Evolutionary conservation across 2,797 vertebrate species (phyloP).

Genomic region (Macropus fuliginosus): DNA sequence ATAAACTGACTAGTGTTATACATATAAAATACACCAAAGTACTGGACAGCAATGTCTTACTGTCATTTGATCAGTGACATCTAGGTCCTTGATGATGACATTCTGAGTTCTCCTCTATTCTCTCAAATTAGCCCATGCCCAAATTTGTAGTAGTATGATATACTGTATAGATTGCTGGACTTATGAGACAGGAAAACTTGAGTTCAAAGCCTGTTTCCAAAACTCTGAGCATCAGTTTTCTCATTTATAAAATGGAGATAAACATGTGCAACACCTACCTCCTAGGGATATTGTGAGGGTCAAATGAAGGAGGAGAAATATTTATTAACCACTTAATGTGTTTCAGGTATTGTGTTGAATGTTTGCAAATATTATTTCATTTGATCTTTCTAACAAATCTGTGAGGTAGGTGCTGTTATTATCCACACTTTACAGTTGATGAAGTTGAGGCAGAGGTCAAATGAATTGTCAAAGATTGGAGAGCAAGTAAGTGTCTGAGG

Average conservation of each 20-base stretch:
- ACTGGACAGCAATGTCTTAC: no score
- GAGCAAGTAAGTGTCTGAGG: background rate
- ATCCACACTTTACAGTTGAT: background rate
- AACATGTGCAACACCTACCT: background rate
- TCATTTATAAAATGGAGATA: background rate
- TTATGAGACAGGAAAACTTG: background rate
- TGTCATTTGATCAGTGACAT: background rate
- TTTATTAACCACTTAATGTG: background rate
- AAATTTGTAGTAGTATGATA: background rate
- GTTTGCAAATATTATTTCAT: background rate
- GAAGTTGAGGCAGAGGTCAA: background rate
- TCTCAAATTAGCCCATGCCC: background rate
- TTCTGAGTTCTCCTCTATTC: background rate
- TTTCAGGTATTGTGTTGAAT: background rate
- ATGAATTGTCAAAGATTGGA: background rate
- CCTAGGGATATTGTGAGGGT: background rate
- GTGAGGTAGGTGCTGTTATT: background rate
- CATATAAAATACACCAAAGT: background rate
- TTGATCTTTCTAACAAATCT: background rate
- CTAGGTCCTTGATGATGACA: background rate
- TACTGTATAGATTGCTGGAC: background rate
- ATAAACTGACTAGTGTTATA: background rate
- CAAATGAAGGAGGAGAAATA: background rate
- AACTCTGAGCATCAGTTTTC: background rate
- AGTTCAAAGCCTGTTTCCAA: background rate